These are phyloP conservation scores for Drosophila falleni DNA, from an alignment of 2,888 invertebrate species.

Conservation along the genomic window DNA sequence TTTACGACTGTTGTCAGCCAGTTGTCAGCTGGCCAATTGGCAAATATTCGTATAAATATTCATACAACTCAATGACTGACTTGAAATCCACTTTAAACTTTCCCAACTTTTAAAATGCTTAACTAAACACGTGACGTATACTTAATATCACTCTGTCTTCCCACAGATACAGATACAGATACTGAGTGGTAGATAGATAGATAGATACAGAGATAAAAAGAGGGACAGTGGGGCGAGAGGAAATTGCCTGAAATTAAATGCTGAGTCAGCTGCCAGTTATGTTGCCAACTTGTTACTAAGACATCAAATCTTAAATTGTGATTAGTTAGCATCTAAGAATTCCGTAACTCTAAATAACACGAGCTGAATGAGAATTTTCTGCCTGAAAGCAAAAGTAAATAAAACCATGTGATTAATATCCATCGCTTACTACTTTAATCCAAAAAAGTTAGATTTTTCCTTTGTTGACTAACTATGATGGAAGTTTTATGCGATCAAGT, in stretches of 20 bases:
- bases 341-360: background rate
- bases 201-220: background rate
- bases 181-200: background rate
- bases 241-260: conserved; percentile 2
- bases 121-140: conserved; percentile 40
- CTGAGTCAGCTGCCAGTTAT: conserved; percentile 15
- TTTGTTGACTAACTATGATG: background rate
- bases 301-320: background rate
- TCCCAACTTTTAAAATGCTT: conserved; percentile 40
- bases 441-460: no score
- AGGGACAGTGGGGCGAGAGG: background rate
- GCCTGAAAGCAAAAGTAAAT: background rate
- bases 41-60: conserved; percentile 50
- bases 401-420: background rate
- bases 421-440: background rate
- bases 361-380: background rate
- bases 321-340: conserved; percentile 7
- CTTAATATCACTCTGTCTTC: conserved; percentile 33
- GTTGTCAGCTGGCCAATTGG: conserved; percentile 47
- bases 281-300: conserved; percentile 12
- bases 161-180: conserved; percentile 7
- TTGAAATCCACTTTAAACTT: conserved; percentile 26
- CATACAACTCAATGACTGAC: conserved; percentile 35
- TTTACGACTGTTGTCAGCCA: conserved; percentile 51
- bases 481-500: background rate